Conservation (phyloP, 2,113 vertebrate species). For the Rhabdomys dilectus region DNA sequence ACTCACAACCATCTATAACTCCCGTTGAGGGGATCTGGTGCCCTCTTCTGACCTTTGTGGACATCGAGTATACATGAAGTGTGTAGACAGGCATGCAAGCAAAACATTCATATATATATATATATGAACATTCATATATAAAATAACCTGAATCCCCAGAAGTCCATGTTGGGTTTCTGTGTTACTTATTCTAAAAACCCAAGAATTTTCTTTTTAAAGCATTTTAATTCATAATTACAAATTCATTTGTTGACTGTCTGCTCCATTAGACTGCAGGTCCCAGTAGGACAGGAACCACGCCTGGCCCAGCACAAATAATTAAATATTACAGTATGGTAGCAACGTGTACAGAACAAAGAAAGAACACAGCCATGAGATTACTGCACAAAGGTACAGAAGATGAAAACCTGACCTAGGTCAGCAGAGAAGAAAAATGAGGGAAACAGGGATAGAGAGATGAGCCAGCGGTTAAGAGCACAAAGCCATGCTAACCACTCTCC, state of each 20-base stretch:
- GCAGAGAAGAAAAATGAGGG: not conserved
- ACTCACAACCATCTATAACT: not conserved
- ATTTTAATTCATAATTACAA: slow-evolving; percentile 18
- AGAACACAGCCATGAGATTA: slow-evolving; percentile 46
- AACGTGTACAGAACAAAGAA: slow-evolving; percentile 27
- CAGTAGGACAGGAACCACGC: not conserved
- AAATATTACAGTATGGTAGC: slow-evolving; percentile 19
- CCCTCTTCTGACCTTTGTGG: not conserved
- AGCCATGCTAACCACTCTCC: not conserved
- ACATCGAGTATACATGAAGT: not conserved
- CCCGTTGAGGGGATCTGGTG: not conserved
- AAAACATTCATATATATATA: not conserved
- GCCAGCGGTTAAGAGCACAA: not conserved
- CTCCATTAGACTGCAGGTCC: not conserved
- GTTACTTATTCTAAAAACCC: slow-evolving; percentile 44
- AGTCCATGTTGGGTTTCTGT: not conserved
- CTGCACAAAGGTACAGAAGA: not conserved
- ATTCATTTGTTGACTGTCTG: not conserved
- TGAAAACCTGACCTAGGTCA: slow-evolving; percentile 46
- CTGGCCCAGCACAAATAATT: slow-evolving; percentile 28
- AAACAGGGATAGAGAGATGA: not conserved
- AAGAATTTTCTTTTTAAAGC: slow-evolving; percentile 40
- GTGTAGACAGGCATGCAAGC: not conserved
- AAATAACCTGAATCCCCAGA: not conserved
- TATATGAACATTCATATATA: too few relatives aligned